phyloP scores from a whole-genome alignment of 2,113 vertebrate species.

The Natator depressus region DNA sequence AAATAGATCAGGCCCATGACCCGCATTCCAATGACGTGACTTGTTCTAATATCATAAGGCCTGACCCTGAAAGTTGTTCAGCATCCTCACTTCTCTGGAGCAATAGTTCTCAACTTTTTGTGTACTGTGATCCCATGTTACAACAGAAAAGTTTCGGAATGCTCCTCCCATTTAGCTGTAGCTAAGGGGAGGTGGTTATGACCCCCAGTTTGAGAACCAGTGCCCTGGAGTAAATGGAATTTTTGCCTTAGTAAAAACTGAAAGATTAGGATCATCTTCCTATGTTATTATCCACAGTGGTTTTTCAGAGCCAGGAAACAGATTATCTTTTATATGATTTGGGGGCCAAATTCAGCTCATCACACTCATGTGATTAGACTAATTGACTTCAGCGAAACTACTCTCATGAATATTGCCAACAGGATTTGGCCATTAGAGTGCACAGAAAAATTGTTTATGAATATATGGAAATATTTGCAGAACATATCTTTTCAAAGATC shows the following conservation, averaged over 20 bases:
- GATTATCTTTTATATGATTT: neutral
- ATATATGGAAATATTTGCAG: neutral
- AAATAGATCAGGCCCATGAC: neutral
- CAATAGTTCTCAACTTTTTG: constrained; percentile 32
- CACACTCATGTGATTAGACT: neutral
- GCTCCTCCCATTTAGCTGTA: neutral
- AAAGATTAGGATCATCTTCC: neutral
- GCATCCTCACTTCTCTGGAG: constrained; percentile 1
- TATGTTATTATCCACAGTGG: neutral
- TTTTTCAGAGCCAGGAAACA: neutral
- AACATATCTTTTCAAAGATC: neutral
- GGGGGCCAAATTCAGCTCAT: neutral
- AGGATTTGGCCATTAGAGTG: neutral
- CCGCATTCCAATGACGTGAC: neutral
- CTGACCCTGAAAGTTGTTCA: neutral
- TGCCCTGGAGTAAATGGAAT: neutral
- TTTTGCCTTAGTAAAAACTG: neutral
- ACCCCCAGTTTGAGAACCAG: neutral
- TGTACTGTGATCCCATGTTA: neutral
- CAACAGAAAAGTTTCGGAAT: constrained; percentile 31
- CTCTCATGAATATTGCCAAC: neutral
- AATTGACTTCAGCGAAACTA: neutral
- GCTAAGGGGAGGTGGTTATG: neutral
- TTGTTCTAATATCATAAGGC: neutral
- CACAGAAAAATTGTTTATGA: neutral